Evolutionary conservation across 2,113 vertebrate genomes (phyloP).

Genomic region (Sebastes schlegelii): DNA sequence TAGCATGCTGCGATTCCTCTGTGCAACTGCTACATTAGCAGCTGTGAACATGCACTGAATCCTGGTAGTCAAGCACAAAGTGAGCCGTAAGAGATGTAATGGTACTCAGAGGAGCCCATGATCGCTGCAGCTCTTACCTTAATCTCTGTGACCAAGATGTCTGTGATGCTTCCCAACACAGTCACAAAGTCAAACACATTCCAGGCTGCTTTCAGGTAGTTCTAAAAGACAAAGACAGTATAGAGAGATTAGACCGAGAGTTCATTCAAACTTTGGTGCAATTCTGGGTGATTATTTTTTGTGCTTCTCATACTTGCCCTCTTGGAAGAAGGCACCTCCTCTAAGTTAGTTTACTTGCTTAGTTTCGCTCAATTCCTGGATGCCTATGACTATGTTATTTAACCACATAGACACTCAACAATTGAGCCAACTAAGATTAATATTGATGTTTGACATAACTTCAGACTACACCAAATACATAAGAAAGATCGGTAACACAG

Average conservation of each 20-base stretch:
- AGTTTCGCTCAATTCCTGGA: background rate
- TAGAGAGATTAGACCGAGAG: background rate
- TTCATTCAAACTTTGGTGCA: background rate
- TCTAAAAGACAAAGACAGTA: constrained; percentile 53
- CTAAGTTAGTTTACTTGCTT: background rate
- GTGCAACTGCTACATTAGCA: background rate
- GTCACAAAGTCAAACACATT: constrained; percentile 99
- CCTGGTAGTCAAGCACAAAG: background rate
- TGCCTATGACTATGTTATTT: background rate
- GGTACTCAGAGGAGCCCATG: background rate
- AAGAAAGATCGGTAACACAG: too few relatives aligned
- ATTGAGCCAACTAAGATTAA: background rate
- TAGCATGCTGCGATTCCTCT: background rate
- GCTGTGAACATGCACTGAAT: constrained; percentile 5
- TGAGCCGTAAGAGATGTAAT: too few relatives aligned
- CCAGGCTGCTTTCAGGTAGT: constrained; percentile 96
- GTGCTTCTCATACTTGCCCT: background rate
- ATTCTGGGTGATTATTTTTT: background rate
- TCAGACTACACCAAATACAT: background rate
- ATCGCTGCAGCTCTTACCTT: constrained; percentile 86
- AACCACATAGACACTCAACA: background rate
- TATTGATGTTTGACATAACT: background rate
- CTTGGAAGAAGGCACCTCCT: too few relatives aligned
- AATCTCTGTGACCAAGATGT: constrained; percentile 98
- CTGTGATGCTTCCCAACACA: constrained; percentile 98